A percentile compares a stretch with the other conserved stretches of the same genome.
These are phyloP conservation scores for Unio pictorum DNA, from an alignment of 2,888 invertebrate genomes.

Conservation along the genomic window DNA sequence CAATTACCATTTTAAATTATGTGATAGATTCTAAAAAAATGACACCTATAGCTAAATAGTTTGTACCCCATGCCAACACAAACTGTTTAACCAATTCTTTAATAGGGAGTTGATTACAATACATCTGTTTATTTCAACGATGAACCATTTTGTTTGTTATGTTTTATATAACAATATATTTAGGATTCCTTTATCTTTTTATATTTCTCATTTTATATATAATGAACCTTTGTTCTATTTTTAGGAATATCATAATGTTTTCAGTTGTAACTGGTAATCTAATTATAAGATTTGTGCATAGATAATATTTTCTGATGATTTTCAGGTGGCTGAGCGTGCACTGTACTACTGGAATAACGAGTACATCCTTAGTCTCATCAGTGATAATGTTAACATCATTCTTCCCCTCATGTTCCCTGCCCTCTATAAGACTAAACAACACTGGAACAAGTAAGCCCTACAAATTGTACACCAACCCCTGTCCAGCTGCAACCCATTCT, in stretches of 20 bases:
- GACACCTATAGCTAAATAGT: too few relatives aligned
- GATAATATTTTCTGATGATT: constrained; percentile 14
- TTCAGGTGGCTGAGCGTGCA: constrained; percentile 96
- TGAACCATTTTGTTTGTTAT: too few relatives aligned
- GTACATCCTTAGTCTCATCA: constrained; percentile 98
- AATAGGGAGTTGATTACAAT: too few relatives aligned
- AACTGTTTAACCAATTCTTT: too few relatives aligned
- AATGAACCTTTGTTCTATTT: constrained; percentile 18
- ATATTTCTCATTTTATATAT: neutral
- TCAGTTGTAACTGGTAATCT: neutral
- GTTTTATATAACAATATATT: too few relatives aligned
- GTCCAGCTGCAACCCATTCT: neutral
- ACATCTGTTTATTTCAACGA: too few relatives aligned
- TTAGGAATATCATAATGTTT: constrained; percentile 19
- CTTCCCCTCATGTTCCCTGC: constrained; percentile 99
- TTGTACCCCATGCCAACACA: too few relatives aligned
- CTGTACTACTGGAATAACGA: constrained; percentile 99
- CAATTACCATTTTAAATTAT: too few relatives aligned
- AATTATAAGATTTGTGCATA: neutral
- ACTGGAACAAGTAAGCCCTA: constrained; percentile 89
- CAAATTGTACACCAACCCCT: neutral
- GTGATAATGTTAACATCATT: constrained; percentile 97
- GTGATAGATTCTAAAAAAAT: too few relatives aligned
- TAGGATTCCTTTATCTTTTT: too few relatives aligned
- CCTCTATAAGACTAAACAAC: constrained; percentile 97